Evolutionary conservation across 2,888 invertebrate species (phyloP), one percentile per base, ranked within the genome.

Genomic region (Lamellibrachia satsuma): DNA sequence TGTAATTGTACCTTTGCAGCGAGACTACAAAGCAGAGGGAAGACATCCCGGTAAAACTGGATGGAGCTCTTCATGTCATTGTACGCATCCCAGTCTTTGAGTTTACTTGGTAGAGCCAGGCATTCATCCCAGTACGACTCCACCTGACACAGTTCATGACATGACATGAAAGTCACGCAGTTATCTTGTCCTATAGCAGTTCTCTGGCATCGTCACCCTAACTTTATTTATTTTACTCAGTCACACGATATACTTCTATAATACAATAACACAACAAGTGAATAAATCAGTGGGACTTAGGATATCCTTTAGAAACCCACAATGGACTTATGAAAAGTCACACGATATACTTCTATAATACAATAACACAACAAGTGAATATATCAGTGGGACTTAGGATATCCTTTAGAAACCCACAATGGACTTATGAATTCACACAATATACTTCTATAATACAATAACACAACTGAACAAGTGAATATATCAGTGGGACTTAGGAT

Each of bases 61-160:
- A 96, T 95, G 91, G 95, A 94, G 55, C 94, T 95, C 94, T 96
- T 96, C 93, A 96, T 95, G 93, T 96, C 96, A 93, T 95, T 95
- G 94, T 96, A 96, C 0, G 96, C 96, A 94, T 96, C 96, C 96
- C 96, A 96, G 94, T 96, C 96, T 94, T 96, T 96, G 92, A 96
- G 95, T 93, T 96, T 96, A 94, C 96, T 96, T 9, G 96, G 96
- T 92, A 96, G 94, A n/a, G 96, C 96, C 92, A 96, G 94, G 93
- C 96, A 96, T 93, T 96, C 96, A 94, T 96, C 96, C 96, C 96
- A 96, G 94, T 96, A 96, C 22, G 95, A 94, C 93, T 96, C 96
- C 93, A 96, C 95, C 96, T 96, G 91, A 91, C n/a, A 91, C 22
- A 91, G 11, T 75, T 75, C 11, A 75, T 75, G 75, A 75, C 22